Base-by-base conservation (phyloP, 2,113 vertebrate genomes). In the Cavia porcellus region DNA sequence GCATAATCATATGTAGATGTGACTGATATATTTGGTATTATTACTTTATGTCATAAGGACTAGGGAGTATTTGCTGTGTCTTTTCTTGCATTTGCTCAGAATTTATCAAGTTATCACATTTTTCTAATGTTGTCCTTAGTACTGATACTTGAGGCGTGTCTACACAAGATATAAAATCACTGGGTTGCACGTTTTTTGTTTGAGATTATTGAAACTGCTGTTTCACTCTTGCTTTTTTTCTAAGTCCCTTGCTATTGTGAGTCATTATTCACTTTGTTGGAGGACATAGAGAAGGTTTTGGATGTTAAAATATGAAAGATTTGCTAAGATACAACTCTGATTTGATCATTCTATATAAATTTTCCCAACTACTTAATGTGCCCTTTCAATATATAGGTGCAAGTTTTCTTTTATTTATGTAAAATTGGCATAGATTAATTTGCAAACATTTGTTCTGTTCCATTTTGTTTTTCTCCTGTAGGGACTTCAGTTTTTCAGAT, bases 381-480 rank as follows among this genome's bases (percentile, higher is more conserved):
- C 24, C 28, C 13, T 93, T 95, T 88, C 35, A 72, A 64, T 20
- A n/a, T 35, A 7, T 59, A 83, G 28, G 52, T n/a, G 2, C 17
- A 70, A 64, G 2, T 92, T 88, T 95, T 70, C 52, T 92, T 86
- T 66, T 82, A 64, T 72, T 94, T 90, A 52, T 55, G 22, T 59
- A 64, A 74, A 57, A 55, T 13, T 90, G 5, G 12, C 55, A 77
- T 38, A 35, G 12, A 32, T 89, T 83, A 10, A 42, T 38, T 57
- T 94, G n/a, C 80, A 89, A 90, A 87, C 72, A 81, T 50, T 93
- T 62, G 7, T 90, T 84, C 55, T 94, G 25, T 74, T 84, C 20
- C 66, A 72, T 64, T 82, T 52, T 62, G 6, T 24, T 68, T 89
- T 92, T 52, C 75, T 62, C 17, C 45, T 83, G 83, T 50, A 9